These are phyloP conservation scores for Silvanus unidentatus DNA, from an alignment of 2,888 invertebrate species.

Conservation along the genomic window DNA sequence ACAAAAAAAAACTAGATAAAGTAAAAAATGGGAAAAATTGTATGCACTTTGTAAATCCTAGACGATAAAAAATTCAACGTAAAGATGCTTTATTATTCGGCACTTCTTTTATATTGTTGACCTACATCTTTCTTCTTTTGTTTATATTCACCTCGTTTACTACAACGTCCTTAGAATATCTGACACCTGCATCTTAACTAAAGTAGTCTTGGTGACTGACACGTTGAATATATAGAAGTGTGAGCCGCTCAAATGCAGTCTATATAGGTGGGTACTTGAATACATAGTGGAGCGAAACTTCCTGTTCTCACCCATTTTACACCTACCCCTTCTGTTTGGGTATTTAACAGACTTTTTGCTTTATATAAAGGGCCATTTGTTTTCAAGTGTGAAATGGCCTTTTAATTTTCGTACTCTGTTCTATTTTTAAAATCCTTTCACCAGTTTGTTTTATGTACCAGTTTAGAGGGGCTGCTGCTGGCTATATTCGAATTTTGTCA, in stretches of 20 bases:
- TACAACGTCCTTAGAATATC: slow-evolving; percentile 2
- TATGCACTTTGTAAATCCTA: no score
- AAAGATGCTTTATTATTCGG: no score
- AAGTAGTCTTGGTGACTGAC: slow-evolving; percentile 1
- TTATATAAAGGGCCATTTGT: neutral
- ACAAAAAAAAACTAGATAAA: no score
- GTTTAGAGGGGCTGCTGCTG: neutral
- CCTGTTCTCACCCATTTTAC: slow-evolving; percentile 1
- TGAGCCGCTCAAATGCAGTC: no score
- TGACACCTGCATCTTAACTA: slow-evolving; percentile 4
- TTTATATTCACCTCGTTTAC: neutral
- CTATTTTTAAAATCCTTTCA: neutral
- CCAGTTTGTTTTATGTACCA: neutral
- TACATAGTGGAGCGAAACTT: slow-evolving; percentile 1
- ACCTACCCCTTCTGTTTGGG: slow-evolving; percentile 4
- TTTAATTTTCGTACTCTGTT: neutral
- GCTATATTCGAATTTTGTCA: neutral
- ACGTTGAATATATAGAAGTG: neutral
- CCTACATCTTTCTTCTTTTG: no score
- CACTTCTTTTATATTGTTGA: no score
- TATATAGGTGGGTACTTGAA: no score
- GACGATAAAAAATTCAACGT: no score
- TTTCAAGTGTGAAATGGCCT: neutral
- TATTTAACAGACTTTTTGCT: slow-evolving; percentile 4
- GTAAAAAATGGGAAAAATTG: no score